Evolutionary conservation across 2,888 invertebrate species (phyloP).

Genomic region (Mesochorus sp.): DNA sequence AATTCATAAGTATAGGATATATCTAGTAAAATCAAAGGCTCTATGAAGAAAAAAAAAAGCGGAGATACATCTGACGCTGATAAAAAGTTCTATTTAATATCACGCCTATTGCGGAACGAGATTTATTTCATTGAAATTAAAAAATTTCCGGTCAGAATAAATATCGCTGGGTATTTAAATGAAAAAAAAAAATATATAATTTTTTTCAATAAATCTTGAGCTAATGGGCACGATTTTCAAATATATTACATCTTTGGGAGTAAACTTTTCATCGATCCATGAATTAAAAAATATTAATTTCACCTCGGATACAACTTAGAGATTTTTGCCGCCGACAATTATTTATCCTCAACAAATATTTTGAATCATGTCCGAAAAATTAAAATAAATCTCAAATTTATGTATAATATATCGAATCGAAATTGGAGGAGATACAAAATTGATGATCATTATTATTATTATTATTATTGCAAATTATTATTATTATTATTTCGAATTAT

Average conservation of each 20-base stretch:
- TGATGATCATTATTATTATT: not conserved
- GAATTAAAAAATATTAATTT: not conserved
- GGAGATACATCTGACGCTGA: constrained; percentile 16
- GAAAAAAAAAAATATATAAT: not conserved
- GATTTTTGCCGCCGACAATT: not conserved
- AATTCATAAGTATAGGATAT: not conserved
- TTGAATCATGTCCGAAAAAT: not conserved
- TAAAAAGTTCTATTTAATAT: constrained; percentile 25
- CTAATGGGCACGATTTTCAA: not conserved
- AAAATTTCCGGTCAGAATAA: not conserved
- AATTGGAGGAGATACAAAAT: not conserved
- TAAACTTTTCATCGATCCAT: not conserved
- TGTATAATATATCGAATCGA: not conserved
- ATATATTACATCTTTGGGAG: not conserved
- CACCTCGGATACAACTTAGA: not conserved
- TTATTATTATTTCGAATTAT: no score
- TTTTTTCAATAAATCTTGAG: not conserved
- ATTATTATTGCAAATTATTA: constrained; percentile 5
- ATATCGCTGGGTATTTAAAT: not conserved
- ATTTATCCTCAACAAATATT: not conserved
- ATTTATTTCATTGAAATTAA: not conserved
- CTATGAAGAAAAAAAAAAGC: not conserved
- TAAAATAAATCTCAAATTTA: not conserved
- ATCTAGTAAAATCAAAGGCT: constrained; percentile 6
- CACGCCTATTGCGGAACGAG: constrained; percentile 2